Percentiles rank a stretch among this genome's conserved stretches.
phyloP scores from a whole-genome alignment of 1,140 invertebrate genomes.

The Nylanderia fulva region DNA sequence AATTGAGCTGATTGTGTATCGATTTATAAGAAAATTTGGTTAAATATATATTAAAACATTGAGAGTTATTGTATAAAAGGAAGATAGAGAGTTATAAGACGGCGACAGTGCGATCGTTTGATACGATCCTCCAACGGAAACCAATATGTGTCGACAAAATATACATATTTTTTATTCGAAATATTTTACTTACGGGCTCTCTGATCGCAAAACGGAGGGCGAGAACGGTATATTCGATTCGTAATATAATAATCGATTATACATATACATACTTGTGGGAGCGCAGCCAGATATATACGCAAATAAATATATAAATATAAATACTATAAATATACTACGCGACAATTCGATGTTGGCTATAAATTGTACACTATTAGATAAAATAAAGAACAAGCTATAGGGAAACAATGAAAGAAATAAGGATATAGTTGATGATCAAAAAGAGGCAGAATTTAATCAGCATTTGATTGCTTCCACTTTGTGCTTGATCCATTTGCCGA shows the following conservation, averaged over 20 bases:
- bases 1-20: neutral
- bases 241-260: conserved; percentile 60
- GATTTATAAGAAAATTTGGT: neutral
- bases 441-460: neutral
- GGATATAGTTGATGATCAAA: conserved; percentile 23
- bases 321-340: conserved; percentile 62
- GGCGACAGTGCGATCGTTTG: conserved; percentile 11
- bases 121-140: conserved; percentile 54
- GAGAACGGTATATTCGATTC: conserved; percentile 30
- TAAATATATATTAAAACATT: conserved; percentile 20
- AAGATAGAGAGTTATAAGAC: neutral
- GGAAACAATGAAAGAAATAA: conserved; percentile 4
- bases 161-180: conserved; percentile 78
- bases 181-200: conserved; percentile 75
- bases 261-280: conserved; percentile 54
- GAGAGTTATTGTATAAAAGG: conserved; percentile 18
- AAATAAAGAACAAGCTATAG: conserved; percentile 54
- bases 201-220: conserved; percentile 36
- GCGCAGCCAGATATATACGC: conserved; percentile 63
- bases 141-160: conserved; percentile 72
- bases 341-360: conserved; percentile 74
- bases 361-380: conserved; percentile 79
- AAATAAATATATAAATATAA: conserved; percentile 55
- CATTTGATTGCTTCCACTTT: neutral
- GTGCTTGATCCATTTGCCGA: neutral